phyloP scores from a whole-genome alignment of 2,797 vertebrate genomes.

The Gorsachius magnificus region DNA sequence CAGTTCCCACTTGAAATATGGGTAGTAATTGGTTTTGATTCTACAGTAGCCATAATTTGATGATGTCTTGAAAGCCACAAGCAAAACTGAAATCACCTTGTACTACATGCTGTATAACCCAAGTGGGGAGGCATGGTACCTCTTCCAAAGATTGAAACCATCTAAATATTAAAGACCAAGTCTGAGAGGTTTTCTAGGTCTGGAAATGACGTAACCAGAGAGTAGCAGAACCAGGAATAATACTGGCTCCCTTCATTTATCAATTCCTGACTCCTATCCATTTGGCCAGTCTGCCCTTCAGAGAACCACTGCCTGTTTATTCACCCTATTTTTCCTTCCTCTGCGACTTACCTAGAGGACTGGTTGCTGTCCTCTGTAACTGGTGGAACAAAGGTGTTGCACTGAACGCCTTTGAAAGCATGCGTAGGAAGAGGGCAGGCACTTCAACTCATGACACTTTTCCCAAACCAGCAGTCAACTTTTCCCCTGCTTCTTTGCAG shows the following conservation, averaged over 20 bases:
- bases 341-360: not conserved
- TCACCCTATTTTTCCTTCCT: not conserved
- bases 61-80: not conserved
- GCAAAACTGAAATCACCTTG: not conserved
- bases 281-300: not conserved
- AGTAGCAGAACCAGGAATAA: not conserved
- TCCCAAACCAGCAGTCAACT: not conserved
- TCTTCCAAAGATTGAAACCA: not conserved
- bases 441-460: not conserved
- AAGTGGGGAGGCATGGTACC: not conserved
- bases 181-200: not conserved
- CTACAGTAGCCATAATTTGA: not conserved
- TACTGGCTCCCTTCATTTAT: not conserved
- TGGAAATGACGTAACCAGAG: not conserved
- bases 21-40: not conserved
- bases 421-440: not conserved
- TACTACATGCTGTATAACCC: not conserved
- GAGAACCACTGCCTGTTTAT: not conserved
- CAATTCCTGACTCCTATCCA: accelerated
- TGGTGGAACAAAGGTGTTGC: accelerated
- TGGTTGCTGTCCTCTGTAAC: not conserved
- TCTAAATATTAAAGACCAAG: not conserved
- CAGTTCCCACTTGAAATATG: not conserved
- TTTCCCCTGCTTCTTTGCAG: not conserved
- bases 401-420: not conserved